Evolutionary conservation across 1,140 invertebrate species (phyloP).

Genomic region (Nephila pilipes): DNA sequence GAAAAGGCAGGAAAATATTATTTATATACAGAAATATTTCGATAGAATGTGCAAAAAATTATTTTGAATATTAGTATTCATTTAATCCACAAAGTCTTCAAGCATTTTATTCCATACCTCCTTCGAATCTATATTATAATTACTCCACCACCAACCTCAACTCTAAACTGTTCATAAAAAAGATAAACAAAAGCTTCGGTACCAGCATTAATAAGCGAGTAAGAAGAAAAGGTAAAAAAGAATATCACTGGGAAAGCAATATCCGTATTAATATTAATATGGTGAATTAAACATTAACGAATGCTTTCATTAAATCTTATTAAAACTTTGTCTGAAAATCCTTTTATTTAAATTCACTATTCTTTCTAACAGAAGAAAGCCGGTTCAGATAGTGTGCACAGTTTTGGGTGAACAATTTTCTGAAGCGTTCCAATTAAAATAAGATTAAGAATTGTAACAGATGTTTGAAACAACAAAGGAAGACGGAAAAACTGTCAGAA

Average conservation of each 20-base stretch:
- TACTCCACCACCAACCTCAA: too few relatives aligned
- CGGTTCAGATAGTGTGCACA: neutral
- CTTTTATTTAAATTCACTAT: neutral
- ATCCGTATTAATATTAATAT: conserved; percentile 4
- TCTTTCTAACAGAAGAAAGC: neutral
- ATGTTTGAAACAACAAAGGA: neutral
- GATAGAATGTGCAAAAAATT: too few relatives aligned
- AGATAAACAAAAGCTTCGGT: neutral
- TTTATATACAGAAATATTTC: too few relatives aligned
- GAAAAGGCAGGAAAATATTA: too few relatives aligned
- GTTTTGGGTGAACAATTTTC: neutral
- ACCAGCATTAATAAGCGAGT: neutral
- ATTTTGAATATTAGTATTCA: too few relatives aligned
- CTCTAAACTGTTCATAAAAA: neutral
- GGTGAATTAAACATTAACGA: conserved; percentile 1
- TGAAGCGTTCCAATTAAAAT: conserved; percentile 1
- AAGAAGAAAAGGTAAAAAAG: neutral
- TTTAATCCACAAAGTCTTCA: too few relatives aligned
- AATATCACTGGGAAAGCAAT: neutral
- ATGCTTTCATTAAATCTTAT: neutral
- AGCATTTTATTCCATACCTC: too few relatives aligned
- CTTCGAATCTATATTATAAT: neutral
- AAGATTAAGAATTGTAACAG: neutral
- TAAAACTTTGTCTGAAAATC: neutral
- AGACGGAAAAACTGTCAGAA: neutral